A percentile compares a stretch with the other conserved stretches of the same genome.
Evolutionary conservation across 2,113 vertebrate species (phyloP).

Genomic region (Cacatua alba): DNA sequence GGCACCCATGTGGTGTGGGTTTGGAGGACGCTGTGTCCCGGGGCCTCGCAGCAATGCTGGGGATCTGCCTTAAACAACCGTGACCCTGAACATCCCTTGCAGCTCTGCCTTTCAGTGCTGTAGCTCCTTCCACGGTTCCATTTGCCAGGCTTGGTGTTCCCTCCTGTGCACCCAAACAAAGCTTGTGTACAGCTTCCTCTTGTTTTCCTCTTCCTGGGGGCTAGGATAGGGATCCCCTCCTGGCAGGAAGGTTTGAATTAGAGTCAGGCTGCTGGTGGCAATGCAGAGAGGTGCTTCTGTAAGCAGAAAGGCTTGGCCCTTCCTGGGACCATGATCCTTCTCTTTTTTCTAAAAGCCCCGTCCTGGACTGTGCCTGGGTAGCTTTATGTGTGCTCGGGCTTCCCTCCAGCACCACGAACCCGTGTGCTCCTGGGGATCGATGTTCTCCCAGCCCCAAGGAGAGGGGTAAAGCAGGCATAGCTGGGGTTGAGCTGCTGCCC

Average conservation of each 20-base stretch:
- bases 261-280: neutral
- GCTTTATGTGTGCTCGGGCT: neutral
- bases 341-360: fast-evolving
- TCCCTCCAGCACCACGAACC: neutral
- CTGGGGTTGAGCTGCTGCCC: neutral
- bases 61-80: too few species aligned
- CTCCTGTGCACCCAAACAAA: too few species aligned
- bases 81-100: too few species aligned
- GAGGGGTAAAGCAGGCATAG: neutral
- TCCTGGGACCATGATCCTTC: fast-evolving
- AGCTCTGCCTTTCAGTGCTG: too few species aligned
- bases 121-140: too few species aligned
- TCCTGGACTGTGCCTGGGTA: neutral
- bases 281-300: neutral
- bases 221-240: neutral
- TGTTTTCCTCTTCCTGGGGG: neutral
- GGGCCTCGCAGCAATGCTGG: too few species aligned
- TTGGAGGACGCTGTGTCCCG: too few species aligned
- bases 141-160: too few species aligned
- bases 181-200: neutral
- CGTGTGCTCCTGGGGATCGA: neutral
- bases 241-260: neutral
- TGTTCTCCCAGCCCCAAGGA: neutral
- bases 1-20: too few species aligned
- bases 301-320: neutral